phyloP scores from a whole-genome alignment of 2,113 vertebrate species.

The Gymnogyps californianus region DNA sequence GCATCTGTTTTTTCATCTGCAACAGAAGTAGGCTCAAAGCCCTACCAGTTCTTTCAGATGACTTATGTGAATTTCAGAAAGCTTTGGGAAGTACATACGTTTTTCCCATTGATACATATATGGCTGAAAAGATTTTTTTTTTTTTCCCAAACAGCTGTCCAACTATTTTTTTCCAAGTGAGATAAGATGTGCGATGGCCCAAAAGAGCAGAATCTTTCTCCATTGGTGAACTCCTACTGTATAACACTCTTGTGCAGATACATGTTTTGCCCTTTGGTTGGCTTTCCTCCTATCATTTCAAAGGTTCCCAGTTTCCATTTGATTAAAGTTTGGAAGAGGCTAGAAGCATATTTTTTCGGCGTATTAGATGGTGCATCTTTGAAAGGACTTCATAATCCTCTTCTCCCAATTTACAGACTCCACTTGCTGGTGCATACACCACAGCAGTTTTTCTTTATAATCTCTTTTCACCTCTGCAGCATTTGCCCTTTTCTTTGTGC shows the following conservation, averaged over 20 bases:
- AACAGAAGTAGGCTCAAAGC: not conserved
- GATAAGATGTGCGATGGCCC: not conserved
- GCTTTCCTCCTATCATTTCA: not conserved
- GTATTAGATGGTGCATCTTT: not conserved
- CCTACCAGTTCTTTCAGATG: not conserved
- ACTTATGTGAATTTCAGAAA: not conserved
- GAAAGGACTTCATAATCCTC: not conserved
- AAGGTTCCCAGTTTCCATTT: not conserved
- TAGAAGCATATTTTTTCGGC: not conserved
- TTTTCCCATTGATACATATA: not conserved
- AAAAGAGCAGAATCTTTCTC: not conserved
- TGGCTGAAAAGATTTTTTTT: not conserved
- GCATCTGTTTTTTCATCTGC: not conserved
- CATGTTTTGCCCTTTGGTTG: not conserved
- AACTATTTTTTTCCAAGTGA: not conserved
- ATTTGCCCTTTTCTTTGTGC: not conserved
- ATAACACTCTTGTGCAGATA: not conserved
- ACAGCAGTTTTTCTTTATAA: not conserved
- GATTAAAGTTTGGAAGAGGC: not conserved
- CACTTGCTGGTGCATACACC: not conserved
- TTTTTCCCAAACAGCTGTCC: not conserved
- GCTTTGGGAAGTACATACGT: not conserved
- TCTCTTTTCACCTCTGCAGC: not conserved
- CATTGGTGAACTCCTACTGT: not conserved
- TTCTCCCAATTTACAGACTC: fast-evolving